phyloP scores from a whole-genome alignment of 2,113 vertebrate species.

The Saimiri boliviensis region DNA sequence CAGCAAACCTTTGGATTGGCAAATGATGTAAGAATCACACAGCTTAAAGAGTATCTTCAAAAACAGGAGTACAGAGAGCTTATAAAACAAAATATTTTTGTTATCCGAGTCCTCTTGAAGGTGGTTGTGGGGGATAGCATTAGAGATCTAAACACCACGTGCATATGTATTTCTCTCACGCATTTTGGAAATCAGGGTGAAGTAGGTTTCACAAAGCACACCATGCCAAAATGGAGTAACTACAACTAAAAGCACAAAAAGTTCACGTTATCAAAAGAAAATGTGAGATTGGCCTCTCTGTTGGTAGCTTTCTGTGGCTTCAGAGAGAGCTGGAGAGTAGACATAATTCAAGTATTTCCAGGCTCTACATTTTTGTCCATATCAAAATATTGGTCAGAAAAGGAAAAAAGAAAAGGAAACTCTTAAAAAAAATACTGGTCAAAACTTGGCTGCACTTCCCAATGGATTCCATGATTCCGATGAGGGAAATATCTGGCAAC shows the following conservation, averaged over 20 bases:
- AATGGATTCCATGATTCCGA: background rate
- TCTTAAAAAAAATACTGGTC: background rate
- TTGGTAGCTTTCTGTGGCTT: background rate
- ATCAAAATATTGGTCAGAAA: background rate
- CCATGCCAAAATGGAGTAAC: background rate
- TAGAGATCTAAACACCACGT: background rate
- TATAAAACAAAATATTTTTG: background rate
- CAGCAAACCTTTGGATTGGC: background rate
- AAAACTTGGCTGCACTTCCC: background rate
- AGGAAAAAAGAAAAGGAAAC: too few species aligned
- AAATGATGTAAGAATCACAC: background rate
- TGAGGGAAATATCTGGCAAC: background rate
- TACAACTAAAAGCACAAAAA: background rate
- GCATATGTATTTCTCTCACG: accelerated
- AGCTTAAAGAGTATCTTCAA: background rate
- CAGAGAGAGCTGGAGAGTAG: background rate
- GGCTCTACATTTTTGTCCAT: background rate
- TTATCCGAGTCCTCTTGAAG: background rate
- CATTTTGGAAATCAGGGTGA: background rate
- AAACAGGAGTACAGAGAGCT: background rate
- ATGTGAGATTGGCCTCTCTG: background rate
- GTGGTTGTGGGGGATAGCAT: background rate
- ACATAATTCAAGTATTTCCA: background rate
- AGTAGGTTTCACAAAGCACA: background rate
- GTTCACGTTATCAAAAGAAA: background rate